phyloP scores from a whole-genome alignment of 2,113 vertebrate species.

The Sebastes schlegelii region DNA sequence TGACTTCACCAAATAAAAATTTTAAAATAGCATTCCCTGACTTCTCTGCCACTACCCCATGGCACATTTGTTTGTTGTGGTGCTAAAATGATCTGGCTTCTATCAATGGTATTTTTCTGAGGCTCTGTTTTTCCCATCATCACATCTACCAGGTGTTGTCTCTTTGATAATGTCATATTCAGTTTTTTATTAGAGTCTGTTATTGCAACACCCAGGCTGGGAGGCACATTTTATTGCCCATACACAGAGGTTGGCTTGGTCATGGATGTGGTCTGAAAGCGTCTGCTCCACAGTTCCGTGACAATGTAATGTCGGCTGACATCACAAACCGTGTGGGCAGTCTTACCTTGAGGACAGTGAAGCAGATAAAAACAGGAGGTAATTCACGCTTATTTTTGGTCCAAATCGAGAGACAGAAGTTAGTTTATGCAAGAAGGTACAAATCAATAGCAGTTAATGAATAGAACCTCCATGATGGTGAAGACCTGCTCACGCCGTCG shows the following conservation, averaged over 20 bases:
- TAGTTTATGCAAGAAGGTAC: not conserved
- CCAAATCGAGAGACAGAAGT: not conserved
- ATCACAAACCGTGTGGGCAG: not conserved
- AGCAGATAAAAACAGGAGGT: not conserved
- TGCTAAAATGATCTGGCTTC: not conserved
- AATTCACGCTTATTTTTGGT: no score
- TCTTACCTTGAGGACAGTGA: not conserved
- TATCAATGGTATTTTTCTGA: not conserved
- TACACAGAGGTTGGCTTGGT: constrained; percentile 1
- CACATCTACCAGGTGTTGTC: constrained; percentile 21
- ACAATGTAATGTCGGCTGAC: constrained; percentile 8
- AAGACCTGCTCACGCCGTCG: not conserved
- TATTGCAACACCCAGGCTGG: constrained; percentile 20
- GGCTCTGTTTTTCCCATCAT: not conserved
- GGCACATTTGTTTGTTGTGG: constrained; percentile 20
- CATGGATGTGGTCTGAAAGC: constrained; percentile 31
- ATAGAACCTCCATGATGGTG: not conserved
- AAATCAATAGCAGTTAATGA: not conserved
- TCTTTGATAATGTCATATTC: constrained; percentile 23
- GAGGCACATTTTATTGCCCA: constrained; percentile 13
- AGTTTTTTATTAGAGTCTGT: constrained; percentile 15
- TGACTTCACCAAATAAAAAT: constrained; percentile 28
- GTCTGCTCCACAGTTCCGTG: constrained; percentile 3
- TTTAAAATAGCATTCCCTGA: not conserved
- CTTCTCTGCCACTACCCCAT: constrained; percentile 2